phyloP scores from a whole-genome alignment of 2,888 invertebrate species.

The Drosophila formosana region DNA sequence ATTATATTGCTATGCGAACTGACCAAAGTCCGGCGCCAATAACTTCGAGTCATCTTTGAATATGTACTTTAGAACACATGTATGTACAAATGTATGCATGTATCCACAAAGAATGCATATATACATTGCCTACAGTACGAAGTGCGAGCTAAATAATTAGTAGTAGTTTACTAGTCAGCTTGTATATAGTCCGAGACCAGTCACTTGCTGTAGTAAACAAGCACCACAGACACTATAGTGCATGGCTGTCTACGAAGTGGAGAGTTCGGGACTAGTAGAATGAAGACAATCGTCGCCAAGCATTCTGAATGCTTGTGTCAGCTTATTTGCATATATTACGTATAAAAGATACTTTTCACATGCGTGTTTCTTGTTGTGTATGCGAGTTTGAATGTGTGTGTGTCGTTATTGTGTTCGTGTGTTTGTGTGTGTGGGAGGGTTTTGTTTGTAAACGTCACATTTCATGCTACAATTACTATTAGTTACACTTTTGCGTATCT shows the following conservation, averaged over 20 bases:
- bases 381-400: background rate
- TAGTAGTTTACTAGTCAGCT: no score
- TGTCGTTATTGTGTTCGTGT: background rate
- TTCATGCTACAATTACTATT: slow-evolving; percentile 31
- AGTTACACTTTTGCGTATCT: slow-evolving; percentile 29
- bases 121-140: no score
- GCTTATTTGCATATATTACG: slow-evolving; percentile 47
- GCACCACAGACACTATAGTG: no score
- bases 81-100: background rate
- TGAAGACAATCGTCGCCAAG: no score
- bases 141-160: no score
- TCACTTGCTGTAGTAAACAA: no score
- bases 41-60: slow-evolving; percentile 24
- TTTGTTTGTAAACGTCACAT: slow-evolving; percentile 39
- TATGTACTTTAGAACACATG: slow-evolving; percentile 6
- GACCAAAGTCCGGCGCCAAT: slow-evolving; percentile 52
- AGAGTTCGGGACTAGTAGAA: no score
- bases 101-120: background rate
- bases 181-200: no score
- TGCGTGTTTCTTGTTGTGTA: slow-evolving; percentile 5
- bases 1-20: slow-evolving; percentile 32
- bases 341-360: slow-evolving; percentile 40
- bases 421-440: slow-evolving; percentile 13
- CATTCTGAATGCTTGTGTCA: background rate
- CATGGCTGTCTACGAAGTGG: no score